phyloP scores from a whole-genome alignment of 2,888 invertebrate genomes.

The Agrochola circellaris region DNA sequence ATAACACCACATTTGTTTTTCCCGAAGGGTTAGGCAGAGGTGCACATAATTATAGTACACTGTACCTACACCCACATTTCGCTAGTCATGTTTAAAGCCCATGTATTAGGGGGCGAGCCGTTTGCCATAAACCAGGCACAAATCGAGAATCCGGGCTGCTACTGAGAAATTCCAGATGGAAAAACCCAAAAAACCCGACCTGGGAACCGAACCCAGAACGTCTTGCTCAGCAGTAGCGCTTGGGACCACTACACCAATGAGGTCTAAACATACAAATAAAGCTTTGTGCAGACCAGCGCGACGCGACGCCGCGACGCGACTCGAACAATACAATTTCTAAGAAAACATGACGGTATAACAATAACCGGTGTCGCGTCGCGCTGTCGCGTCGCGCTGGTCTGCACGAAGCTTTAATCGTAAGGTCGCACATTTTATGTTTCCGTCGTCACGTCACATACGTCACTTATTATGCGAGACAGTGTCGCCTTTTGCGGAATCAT shows the following conservation, averaged over 20 bases:
- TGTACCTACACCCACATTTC: background rate
- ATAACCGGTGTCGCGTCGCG: too few species aligned
- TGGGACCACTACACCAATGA: background rate
- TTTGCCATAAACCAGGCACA: background rate
- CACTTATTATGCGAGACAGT: conserved; percentile 27
- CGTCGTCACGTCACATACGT: conserved; percentile 6
- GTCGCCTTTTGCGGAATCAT: conserved; percentile 50
- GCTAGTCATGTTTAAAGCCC: background rate
- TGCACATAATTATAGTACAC: background rate
- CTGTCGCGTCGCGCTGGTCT: too few species aligned
- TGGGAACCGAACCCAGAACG: background rate
- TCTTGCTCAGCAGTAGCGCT: background rate
- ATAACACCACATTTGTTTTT: background rate
- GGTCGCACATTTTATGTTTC: conserved; percentile 20
- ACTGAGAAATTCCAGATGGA: background rate
- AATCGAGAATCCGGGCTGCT: background rate
- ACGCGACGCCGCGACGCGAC: too few species aligned
- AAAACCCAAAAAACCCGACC: background rate
- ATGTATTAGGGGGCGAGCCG: too few species aligned
- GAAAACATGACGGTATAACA: too few species aligned
- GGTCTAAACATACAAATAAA: conserved; percentile 1
- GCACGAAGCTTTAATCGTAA: too few species aligned
- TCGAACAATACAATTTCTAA: too few species aligned
- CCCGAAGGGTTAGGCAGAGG: background rate
- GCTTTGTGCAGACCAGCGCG: too few species aligned